Base-by-base conservation (phyloP, 2,797 vertebrate genomes). In the Coreius guichenoti region DNA sequence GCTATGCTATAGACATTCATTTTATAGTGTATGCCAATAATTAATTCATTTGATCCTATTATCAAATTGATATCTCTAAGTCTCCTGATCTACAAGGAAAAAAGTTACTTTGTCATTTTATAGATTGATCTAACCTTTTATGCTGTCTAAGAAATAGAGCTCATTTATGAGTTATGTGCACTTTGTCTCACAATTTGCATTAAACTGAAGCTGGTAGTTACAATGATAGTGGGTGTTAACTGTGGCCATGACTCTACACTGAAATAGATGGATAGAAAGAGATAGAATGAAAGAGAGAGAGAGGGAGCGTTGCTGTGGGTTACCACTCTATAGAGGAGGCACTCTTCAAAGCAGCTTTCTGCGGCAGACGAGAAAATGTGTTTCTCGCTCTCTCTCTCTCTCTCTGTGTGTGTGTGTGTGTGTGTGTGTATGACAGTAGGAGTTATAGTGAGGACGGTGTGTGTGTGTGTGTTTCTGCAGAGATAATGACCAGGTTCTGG, bases 281-380 rank as follows among this genome's bases (percentile, higher is more conserved):
- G 54, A 75, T n/a, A 80, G 58, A 86, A 47, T 70, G 51, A 78
- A n/a, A 67, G 31, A 75, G 54, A 67, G 33, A 63, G 75, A 81
- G 67, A 79, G 51, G 39, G 47, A 87, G 87, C 79, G 89, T 90
- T 90, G 90, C 90, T 87, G 85, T 90, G 86, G 90, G 89, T 89
- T 87, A 91, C 87, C 86, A 69, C 81, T 86, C 74, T 61, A 85
- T 85, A 80, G 87, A 86, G 70, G 61, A 87, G 84, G 47, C 75
- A 31, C 74, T 86, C 77, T 86, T 88, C 67, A 84, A 80, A 87
- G 82, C 58, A 77, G 58, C 31, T 76, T 87, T 85, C 80, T 73
- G 78, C 67, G 14, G 79, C 75, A 86, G 74, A 81, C 11, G 6
- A 65, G 61, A 80, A 81, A 87, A 82, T 81, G 63, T 78, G 77